Base-by-base conservation (phyloP, 2,888 invertebrate genomes). In the Drosophila flavopinicola region DNA sequence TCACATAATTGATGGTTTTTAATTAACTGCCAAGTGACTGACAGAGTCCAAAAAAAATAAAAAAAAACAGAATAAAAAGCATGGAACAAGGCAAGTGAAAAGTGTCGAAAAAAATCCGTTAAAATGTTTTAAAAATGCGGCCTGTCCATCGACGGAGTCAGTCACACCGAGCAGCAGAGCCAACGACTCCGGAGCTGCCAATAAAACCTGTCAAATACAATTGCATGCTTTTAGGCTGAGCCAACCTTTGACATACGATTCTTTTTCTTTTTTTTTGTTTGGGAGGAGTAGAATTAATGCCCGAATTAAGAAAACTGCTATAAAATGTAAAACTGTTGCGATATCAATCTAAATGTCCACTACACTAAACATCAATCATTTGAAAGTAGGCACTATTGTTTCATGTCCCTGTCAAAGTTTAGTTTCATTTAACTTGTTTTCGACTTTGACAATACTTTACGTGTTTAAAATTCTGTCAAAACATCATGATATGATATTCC, bases 1-100 rank as follows among this genome's bases (percentile, higher is more conserved):
- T 41, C 84, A 78, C 78, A 84, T 83, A 84, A 84, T 85, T 85
- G 78, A 85, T 85, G 83, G 83, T 68, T 84, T 84, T 84, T 78
- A 84, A 84, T 84, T 84, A 84, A 85, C 85, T 80, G 73, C 79
- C 78, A 75, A 85, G 73, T 85, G 83, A 83, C 78, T 68, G 79
- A 77, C 79, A 79, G 60, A 58, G 47, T 38, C 65, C 64, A 10
- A 58, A 58, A 60, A 42, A 49, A 7, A 7, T 0, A 38, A 44
- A 54, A 47, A n/a, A 45, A 29, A 25, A 20, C 1, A 23, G 29
- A 6, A 38, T 6, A 10, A n/a, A n/a, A n/a, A n/a, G n/a, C n/a
- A n/a, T n/a, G n/a, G n/a, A n/a, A n/a, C n/a, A n/a, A n/a, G 9
- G 20, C 11, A 32, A 23, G 35, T 27, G 7, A 25, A 23, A 41